Evolutionary conservation across 1,140 invertebrate genomes (phyloP), one percentile per base, ranked within the genome.

Genomic region (Mamestra configurata): DNA sequence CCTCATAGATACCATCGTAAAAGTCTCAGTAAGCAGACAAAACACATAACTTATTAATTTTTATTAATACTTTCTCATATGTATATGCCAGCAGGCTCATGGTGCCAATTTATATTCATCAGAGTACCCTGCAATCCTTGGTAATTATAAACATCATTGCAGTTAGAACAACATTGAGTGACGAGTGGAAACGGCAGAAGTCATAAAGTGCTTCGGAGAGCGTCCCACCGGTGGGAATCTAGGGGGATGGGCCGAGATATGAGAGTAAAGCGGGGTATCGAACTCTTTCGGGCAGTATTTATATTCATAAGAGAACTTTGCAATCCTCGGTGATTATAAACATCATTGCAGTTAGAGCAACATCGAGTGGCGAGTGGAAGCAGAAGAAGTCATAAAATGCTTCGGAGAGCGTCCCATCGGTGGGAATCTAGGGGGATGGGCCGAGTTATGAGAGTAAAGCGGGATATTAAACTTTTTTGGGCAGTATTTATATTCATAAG

Each of bases 91-190:
- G 37, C 20, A 49, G 8, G 22, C 24, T 15, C 22, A 53, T 35
- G n/a, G 11, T 13, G 11, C 10, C 49, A 72, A 72, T 72, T 72
- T 72, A 55, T 72, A 72, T 72, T 72, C 70, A 72, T 72, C 53
- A 72, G 49, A 71, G 43, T 53, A 15, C 70, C 70, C 27, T 72
- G 27, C 70, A 72, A 72, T 72, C 24, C 70, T 18, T 37, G 13
- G 49, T 72, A 72, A 72, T 72, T 72, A 72, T 72, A 72, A 72
- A 72, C 31, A 37, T 53, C 40, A 70, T 70, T 70, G 49, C 66
- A 70, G 37, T 70, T 70, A 70, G 66, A 70, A 70, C 31, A 64
- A 64, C 66, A 70, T 7, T 40, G 66, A 46, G 66, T 70, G 66
- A 70, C 40, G 66, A 61, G 27, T 61, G 31, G 27, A 22, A 40